Evolutionary conservation across 2,113 vertebrate genomes (phyloP).

Genomic region (Beaufortia kweichowensis): DNA sequence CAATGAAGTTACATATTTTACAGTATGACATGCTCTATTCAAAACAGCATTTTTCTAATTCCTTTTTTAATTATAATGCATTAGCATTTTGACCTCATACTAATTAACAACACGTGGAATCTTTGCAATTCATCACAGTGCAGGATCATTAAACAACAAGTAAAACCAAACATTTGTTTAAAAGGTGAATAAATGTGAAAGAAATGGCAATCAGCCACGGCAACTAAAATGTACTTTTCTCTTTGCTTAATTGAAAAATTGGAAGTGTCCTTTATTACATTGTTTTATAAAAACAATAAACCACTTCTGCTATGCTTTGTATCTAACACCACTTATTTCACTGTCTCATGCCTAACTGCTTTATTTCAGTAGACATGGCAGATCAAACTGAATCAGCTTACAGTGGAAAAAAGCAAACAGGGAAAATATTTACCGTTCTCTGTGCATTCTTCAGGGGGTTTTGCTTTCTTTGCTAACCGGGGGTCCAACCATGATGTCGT

Average conservation of each 20-base stretch:
- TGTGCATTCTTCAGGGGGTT: slow-evolving; percentile 98
- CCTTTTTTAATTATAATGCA: too few relatives aligned
- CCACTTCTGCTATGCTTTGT: not conserved
- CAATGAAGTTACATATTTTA: too few relatives aligned
- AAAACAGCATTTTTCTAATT: too few relatives aligned
- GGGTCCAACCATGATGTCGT: slow-evolving; percentile 99
- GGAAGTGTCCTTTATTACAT: not conserved
- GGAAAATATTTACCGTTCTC: slow-evolving; percentile 87
- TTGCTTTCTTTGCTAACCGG: slow-evolving; percentile 97
- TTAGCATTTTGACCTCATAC: too few relatives aligned
- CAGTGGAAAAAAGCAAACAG: not conserved
- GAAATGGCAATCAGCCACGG: too few relatives aligned
- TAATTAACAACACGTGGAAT: too few relatives aligned
- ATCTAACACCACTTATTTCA: not conserved
- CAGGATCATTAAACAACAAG: too few relatives aligned
- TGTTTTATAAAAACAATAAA: not conserved
- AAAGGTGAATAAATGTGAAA: too few relatives aligned
- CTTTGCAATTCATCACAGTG: too few relatives aligned
- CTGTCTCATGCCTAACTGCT: not conserved
- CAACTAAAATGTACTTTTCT: too few relatives aligned
- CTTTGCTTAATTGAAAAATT: not conserved
- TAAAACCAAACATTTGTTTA: too few relatives aligned
- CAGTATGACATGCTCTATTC: too few relatives aligned
- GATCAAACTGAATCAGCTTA: not conserved
- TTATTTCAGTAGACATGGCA: not conserved